Evolutionary conservation across 2,797 vertebrate species (phyloP).

Genomic region (Labeo calbasu): DNA sequence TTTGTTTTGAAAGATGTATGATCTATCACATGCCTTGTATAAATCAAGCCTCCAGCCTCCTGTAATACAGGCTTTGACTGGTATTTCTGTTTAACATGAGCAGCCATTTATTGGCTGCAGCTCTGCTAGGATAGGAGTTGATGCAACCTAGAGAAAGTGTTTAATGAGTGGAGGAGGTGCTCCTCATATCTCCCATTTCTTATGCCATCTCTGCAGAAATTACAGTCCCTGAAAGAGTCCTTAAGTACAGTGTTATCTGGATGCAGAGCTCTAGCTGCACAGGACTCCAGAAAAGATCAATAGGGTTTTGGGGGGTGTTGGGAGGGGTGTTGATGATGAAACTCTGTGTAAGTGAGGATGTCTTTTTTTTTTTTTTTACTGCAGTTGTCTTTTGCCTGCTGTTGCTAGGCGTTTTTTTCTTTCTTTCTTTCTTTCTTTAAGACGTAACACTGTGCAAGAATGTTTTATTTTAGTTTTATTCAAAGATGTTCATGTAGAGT

Average conservation of each 20-base stretch:
- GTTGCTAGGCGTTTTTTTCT: constrained; percentile 56
- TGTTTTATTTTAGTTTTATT: constrained; percentile 7
- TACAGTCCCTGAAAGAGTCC: constrained; percentile 73
- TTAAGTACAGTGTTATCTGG: constrained; percentile 78
- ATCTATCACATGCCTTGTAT: constrained; percentile 66
- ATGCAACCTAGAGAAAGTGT: constrained; percentile 80
- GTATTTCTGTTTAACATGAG: constrained; percentile 48
- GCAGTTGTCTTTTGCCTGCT: constrained; percentile 72
- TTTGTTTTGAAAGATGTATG: constrained; percentile 74
- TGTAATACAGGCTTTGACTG: background rate
- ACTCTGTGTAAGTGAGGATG: constrained; percentile 77
- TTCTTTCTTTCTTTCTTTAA: constrained; percentile 39
- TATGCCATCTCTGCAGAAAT: constrained; percentile 76
- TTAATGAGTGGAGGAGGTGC: constrained; percentile 59
- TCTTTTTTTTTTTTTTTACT: constrained; percentile 50
- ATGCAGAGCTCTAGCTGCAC: constrained; percentile 71
- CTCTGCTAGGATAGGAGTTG: constrained; percentile 70
- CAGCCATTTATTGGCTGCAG: constrained; percentile 57
- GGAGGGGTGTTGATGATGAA: constrained; percentile 81
- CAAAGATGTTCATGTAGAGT: background rate
- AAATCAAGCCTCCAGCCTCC: constrained; percentile 62
- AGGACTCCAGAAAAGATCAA: constrained; percentile 75
- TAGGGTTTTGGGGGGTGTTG: constrained; percentile 69
- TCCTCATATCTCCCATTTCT: constrained; percentile 66
- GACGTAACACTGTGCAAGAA: constrained; percentile 63